Evolutionary conservation across 2,113 vertebrate genomes (phyloP).

Genomic region (Sarotherodon lohbergeri): DNA sequence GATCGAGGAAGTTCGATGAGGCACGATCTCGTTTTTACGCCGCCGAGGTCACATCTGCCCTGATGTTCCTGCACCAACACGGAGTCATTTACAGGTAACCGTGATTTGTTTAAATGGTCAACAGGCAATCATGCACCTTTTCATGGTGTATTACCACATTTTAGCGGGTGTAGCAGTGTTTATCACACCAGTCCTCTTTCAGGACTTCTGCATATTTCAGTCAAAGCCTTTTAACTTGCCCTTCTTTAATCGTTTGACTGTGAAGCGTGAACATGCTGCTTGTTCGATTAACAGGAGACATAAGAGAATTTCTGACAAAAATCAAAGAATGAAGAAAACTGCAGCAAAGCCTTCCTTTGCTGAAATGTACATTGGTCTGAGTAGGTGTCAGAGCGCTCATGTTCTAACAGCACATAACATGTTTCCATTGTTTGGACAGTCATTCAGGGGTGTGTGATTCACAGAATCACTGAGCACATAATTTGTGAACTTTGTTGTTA

Average conservation of each 20-base stretch:
- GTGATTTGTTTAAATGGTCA: neutral
- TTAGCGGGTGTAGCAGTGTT: neutral
- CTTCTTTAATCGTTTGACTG: neutral
- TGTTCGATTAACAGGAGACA: neutral
- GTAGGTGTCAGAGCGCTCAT: neutral
- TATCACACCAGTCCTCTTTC: neutral
- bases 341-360: neutral
- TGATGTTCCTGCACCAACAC: conserved; percentile 94
- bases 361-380: neutral
- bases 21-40: conserved; percentile 95
- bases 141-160: neutral
- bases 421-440: neutral
- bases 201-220: neutral
- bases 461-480: neutral
- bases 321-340: neutral
- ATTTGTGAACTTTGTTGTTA: neutral
- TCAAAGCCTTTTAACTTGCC: neutral
- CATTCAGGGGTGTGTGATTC: neutral
- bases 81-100: conserved; percentile 94
- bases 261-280: neutral
- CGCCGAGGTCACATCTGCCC: conserved; percentile 93
- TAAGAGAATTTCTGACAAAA: neutral
- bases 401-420: accelerated
- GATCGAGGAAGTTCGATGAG: conserved; percentile 94
- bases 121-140: accelerated